Evolutionary conservation across 2,888 invertebrate species (phyloP).

Genomic region (Oeneis ivallda): DNA sequence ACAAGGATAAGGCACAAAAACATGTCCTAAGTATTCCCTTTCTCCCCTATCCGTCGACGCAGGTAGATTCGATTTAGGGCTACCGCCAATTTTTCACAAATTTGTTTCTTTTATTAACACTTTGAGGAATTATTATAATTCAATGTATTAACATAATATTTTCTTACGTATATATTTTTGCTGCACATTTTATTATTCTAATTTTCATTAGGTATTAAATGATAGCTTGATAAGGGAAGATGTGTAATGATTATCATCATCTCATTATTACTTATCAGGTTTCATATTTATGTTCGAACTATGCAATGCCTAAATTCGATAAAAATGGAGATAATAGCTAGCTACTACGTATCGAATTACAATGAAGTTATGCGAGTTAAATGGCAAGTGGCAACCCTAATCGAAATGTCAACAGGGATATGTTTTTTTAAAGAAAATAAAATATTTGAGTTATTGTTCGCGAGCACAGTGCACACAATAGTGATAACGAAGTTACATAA

Average conservation of each 20-base stretch:
- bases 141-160: background rate
- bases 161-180: background rate
- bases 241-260: too few relatives aligned
- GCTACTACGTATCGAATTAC: too few relatives aligned
- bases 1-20: slow-evolving; percentile 31
- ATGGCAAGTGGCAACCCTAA: slow-evolving; percentile 12
- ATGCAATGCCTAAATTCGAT: too few relatives aligned
- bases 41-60: slow-evolving; percentile 28
- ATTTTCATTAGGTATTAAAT: background rate
- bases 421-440: slow-evolving; percentile 19
- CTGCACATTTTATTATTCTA: background rate
- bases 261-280: too few relatives aligned
- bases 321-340: too few relatives aligned
- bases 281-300: too few relatives aligned
- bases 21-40: slow-evolving; percentile 26
- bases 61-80: slow-evolving; percentile 30
- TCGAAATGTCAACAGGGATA: slow-evolving; percentile 18
- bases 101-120: too few relatives aligned
- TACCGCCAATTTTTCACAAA: background rate
- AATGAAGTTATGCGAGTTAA: background rate
- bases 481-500: slow-evolving; percentile 31
- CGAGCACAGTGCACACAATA: slow-evolving; percentile 17
- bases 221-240: too few relatives aligned
- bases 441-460: slow-evolving; percentile 28
- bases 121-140: too few relatives aligned